phyloP scores from a whole-genome alignment of 2,888 invertebrate species.

The Chelonus formosanus region DNA sequence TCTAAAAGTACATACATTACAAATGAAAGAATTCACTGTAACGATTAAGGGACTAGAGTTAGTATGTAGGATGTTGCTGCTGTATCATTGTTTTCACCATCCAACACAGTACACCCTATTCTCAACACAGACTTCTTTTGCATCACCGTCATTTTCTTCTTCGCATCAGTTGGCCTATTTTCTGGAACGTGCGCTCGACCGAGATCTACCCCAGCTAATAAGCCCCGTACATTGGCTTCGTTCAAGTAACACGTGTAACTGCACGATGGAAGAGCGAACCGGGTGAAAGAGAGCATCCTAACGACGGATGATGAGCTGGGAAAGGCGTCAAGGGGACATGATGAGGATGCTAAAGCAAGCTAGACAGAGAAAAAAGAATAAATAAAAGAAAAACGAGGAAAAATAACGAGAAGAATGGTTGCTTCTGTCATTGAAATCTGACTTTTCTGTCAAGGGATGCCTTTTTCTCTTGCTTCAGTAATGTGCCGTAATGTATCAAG shows the following conservation, averaged over 20 bases:
- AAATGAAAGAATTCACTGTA: not conserved
- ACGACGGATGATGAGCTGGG: slow-evolving; percentile 27
- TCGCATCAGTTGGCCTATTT: slow-evolving; percentile 30
- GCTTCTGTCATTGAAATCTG: slow-evolving; percentile 7
- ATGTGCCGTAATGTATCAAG: slow-evolving; percentile 11
- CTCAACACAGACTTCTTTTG: not conserved
- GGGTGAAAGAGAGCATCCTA: slow-evolving; percentile 31
- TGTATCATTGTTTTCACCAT: slow-evolving; percentile 30
- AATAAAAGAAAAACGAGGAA: slow-evolving; percentile 10
- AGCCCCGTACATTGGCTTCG: slow-evolving; percentile 40
- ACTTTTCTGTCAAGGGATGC: slow-evolving; percentile 14
- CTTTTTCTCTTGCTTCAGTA: not conserved
- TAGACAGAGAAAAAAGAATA: not conserved
- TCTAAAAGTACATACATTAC: not conserved
- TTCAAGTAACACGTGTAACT: slow-evolving; percentile 32
- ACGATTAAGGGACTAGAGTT: not conserved
- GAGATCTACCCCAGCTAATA: slow-evolving; percentile 28
- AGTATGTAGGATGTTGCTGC: too few relatives aligned
- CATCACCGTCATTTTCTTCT: slow-evolving; percentile 26
- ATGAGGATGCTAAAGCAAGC: slow-evolving; percentile 9
- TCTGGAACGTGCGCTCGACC: slow-evolving; percentile 8
- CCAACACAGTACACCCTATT: slow-evolving; percentile 7
- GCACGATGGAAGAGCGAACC: slow-evolving; percentile 35
- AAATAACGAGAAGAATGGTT: not conserved
- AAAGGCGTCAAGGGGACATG: slow-evolving; percentile 10